phyloP scores from a whole-genome alignment of 2,888 invertebrate species.

The Villa cingulata region DNA sequence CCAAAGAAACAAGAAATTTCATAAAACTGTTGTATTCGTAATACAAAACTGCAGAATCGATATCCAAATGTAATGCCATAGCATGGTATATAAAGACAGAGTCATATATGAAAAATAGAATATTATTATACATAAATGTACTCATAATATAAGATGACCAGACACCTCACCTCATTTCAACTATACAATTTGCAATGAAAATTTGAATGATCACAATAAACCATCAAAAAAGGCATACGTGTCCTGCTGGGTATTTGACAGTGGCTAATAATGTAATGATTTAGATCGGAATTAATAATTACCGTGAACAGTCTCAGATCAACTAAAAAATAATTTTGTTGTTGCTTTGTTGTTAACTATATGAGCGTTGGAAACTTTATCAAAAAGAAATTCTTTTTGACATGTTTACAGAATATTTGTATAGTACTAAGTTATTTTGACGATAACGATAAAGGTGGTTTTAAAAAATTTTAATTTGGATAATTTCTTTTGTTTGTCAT shows the following conservation, averaged over 20 bases:
- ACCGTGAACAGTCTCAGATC: conserved; percentile 1
- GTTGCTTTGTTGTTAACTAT: not conserved
- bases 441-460: too few relatives aligned
- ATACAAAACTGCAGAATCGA: not conserved
- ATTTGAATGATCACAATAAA: conserved; percentile 12
- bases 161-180: conserved; percentile 3
- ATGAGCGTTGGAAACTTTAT: too few relatives aligned
- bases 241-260: conserved; percentile 21
- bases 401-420: not conserved
- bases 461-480: too few relatives aligned
- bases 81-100: not conserved
- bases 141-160: not conserved
- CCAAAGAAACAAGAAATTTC: too few relatives aligned
- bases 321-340: not conserved
- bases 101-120: not conserved
- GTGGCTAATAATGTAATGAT: conserved; percentile 22
- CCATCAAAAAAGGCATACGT: conserved; percentile 17
- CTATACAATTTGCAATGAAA: conserved; percentile 3
- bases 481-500: too few relatives aligned
- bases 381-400: too few relatives aligned
- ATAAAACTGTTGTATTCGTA: not conserved
- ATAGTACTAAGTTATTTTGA: too few relatives aligned
- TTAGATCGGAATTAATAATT: conserved; percentile 14
- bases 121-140: not conserved
- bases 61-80: too few relatives aligned